Evolutionary conservation across 2,888 invertebrate species (phyloP).

Genomic region (Crocallis elinguaria): DNA sequence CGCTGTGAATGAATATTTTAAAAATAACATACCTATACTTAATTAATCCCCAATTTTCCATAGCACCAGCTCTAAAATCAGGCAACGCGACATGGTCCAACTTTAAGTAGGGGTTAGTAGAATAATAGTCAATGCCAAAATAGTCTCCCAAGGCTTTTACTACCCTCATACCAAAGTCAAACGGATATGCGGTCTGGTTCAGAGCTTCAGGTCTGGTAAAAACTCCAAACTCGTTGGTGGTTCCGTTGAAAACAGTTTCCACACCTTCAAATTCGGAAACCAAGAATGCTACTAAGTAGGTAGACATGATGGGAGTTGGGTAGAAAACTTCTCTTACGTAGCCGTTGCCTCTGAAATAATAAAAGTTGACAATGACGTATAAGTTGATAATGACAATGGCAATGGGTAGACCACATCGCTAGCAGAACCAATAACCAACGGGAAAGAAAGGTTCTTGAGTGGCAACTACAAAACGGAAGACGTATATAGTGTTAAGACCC

Average conservation of each 20-base stretch:
- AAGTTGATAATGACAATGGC: no score
- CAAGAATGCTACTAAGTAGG: slow-evolving; percentile 93
- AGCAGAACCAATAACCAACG: no score
- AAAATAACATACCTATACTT: slow-evolving; percentile 87
- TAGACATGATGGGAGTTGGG: slow-evolving; percentile 89
- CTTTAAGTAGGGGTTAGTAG: slow-evolving; percentile 86
- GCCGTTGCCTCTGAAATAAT: slow-evolving; percentile 73
- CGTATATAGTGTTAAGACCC: no score
- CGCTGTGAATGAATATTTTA: background rate
- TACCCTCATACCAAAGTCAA: slow-evolving; percentile 83
- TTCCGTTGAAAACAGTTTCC: slow-evolving; percentile 38
- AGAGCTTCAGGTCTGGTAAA: slow-evolving; percentile 89
- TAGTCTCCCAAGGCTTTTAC: slow-evolving; percentile 82
- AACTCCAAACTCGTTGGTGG: slow-evolving; percentile 80
- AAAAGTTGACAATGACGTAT: background rate
- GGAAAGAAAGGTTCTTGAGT: no score
- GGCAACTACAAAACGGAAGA: no score
- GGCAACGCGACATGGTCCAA: slow-evolving; percentile 94
- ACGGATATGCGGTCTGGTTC: slow-evolving; percentile 87
- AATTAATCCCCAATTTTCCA: slow-evolving; percentile 97
- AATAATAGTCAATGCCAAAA: slow-evolving; percentile 83
- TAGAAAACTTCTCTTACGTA: slow-evolving; percentile 86
- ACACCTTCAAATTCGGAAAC: slow-evolving; percentile 88
- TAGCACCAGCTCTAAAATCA: slow-evolving; percentile 93
- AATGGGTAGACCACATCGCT: no score